phyloP scores from a whole-genome alignment of 2,888 invertebrate genomes.

The Bimastos eiseni region DNA sequence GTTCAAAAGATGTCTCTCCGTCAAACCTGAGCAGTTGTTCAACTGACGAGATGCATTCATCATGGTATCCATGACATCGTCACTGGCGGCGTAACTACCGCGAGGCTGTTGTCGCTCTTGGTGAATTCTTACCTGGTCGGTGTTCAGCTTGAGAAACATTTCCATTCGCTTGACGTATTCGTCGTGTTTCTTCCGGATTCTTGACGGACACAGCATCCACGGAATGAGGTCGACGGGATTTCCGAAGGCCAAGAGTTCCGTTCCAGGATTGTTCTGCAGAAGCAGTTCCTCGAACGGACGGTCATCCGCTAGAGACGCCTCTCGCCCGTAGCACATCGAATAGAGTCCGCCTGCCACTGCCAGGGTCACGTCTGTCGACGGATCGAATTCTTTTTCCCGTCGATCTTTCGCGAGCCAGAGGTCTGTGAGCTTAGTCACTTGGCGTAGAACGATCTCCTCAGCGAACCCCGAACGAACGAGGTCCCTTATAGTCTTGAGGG shows the following conservation, averaged over 20 bases:
- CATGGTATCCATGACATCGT: conserved; percentile 31
- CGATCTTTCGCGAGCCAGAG: conserved; percentile 14
- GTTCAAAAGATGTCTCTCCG: conserved; percentile 45
- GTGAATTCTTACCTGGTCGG: conserved; percentile 21
- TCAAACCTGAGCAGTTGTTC: conserved; percentile 18
- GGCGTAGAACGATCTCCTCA: conserved; percentile 30
- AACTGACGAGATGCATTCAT: not conserved
- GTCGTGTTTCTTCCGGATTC: not conserved
- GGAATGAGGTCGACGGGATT: conserved; percentile 41
- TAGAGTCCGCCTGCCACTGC: conserved; percentile 41
- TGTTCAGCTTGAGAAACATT: conserved; percentile 29
- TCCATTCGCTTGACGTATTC: conserved; percentile 36
- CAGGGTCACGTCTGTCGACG: conserved; percentile 49
- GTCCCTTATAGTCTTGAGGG: conserved; percentile 47
- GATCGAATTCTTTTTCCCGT: conserved; percentile 45
- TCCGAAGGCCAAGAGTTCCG: conserved; percentile 38
- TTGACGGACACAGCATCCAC: conserved; percentile 23
- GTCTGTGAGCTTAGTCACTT: conserved; percentile 25
- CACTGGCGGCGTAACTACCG: not conserved
- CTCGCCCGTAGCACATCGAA: conserved; percentile 43
- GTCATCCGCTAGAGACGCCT: conserved; percentile 32
- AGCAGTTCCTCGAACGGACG: conserved; percentile 34
- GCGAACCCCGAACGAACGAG: conserved; percentile 26
- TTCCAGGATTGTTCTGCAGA: conserved; percentile 35
- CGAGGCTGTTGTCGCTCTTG: not conserved